These are phyloP conservation scores for Pseudachorutes palmiensis DNA, from an alignment of 1,140 invertebrate genomes.

Conservation along the genomic window DNA sequence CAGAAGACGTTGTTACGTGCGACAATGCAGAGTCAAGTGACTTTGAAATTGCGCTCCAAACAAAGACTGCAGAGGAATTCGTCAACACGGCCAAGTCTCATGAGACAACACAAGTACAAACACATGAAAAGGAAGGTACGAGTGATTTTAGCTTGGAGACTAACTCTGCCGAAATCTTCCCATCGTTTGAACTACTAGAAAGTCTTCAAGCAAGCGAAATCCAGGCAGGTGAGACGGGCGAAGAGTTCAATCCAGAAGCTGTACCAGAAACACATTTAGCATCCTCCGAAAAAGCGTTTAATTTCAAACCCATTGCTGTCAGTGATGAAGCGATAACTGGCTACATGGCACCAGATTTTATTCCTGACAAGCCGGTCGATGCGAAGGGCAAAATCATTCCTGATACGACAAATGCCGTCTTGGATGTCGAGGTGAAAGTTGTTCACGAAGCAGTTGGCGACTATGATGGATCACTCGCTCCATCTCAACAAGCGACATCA, in stretches of 20 bases:
- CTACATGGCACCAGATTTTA: not conserved
- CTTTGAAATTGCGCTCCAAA: not conserved
- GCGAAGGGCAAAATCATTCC: slow-evolving; percentile 1
- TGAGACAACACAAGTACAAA: not conserved
- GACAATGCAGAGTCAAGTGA: not conserved
- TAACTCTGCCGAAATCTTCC: not conserved
- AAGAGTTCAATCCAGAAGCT: not conserved
- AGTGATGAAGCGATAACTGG: not conserved
- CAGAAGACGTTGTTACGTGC: not conserved
- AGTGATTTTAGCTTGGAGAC: not conserved
- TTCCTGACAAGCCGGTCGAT: not conserved
- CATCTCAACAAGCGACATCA: not conserved
- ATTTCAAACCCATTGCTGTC: not conserved
- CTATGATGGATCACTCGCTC: not conserved
- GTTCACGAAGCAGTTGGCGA: not conserved
- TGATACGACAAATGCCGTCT: slow-evolving; percentile 6
- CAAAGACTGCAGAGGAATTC: not conserved
- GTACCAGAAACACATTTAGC: not conserved
- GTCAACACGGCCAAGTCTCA: not conserved
- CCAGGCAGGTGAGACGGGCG: not conserved
- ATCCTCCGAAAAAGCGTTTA: not conserved
- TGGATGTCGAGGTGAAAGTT: not conserved
- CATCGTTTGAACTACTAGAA: too few species aligned
- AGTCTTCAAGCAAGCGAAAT: not conserved
- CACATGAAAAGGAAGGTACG: not conserved